Percentiles rank a stretch among this genome's conserved stretches.
phyloP scores from a whole-genome alignment of 1,140 invertebrate species.

The Melanaphis sacchari region DNA sequence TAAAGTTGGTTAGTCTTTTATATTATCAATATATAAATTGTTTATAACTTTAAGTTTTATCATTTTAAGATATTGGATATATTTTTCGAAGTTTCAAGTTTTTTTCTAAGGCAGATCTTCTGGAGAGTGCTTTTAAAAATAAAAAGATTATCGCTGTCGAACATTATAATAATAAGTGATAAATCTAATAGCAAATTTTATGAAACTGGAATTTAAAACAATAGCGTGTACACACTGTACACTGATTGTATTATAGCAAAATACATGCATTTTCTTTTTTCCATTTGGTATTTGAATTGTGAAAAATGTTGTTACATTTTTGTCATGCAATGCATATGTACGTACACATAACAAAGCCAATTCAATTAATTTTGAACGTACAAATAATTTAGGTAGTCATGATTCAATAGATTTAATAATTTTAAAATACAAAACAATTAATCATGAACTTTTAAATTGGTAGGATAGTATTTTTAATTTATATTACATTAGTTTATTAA shows the following conservation, averaged over 20 bases:
- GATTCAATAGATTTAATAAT: neutral
- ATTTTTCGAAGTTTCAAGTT: neutral
- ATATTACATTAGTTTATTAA: neutral
- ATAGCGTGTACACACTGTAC: neutral
- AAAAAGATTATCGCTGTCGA: neutral
- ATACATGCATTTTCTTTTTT: neutral
- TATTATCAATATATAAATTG: neutral
- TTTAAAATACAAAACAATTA: neutral
- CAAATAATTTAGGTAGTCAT: neutral
- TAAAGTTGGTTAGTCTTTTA: neutral
- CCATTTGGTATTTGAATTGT: neutral
- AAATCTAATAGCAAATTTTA: neutral
- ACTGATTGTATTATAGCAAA: too few species aligned
- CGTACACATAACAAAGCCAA: neutral
- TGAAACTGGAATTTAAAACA: neutral
- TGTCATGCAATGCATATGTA: too few species aligned
- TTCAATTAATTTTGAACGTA: neutral
- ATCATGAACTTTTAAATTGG: neutral
- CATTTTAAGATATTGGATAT: neutral
- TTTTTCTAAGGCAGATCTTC: neutral
- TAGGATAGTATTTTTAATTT: neutral
- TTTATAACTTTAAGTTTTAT: neutral
- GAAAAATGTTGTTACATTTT: too few species aligned
- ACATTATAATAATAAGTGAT: neutral
- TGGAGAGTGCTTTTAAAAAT: neutral